Evolutionary conservation across 2,888 invertebrate genomes (phyloP).

Genomic region (Tetanocera ferruginea): DNA sequence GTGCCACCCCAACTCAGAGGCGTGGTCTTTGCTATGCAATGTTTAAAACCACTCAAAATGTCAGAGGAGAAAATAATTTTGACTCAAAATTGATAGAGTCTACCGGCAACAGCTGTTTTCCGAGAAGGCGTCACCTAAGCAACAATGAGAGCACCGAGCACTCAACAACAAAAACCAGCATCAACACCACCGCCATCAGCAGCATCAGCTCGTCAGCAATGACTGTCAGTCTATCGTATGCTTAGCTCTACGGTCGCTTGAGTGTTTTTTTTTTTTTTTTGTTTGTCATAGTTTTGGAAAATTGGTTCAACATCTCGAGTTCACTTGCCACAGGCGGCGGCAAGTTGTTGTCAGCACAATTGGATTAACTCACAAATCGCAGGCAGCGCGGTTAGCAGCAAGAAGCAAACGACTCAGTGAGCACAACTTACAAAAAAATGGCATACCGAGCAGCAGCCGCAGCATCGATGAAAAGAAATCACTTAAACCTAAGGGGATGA

Average conservation of each 20-base stretch:
- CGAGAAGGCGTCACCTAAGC: conserved; percentile 52
- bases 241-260: not conserved
- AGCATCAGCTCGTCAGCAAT: not conserved
- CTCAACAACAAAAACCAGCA: not conserved
- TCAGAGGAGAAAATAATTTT: too few species aligned
- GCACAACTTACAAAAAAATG: not conserved
- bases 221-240: not conserved
- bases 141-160: conserved; percentile 25
- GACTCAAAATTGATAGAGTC: too few species aligned
- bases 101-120: conserved; percentile 48
- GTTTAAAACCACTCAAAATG: too few species aligned
- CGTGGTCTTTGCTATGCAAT: not conserved
- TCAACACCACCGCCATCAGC: not conserved
- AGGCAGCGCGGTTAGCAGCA: not conserved
- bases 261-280: not conserved
- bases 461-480: conserved; percentile 7
- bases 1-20: not conserved
- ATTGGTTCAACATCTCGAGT: conserved; percentile 39
- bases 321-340: conserved; percentile 58
- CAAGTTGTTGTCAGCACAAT: conserved; percentile 50
- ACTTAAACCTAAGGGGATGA: conserved; percentile 6
- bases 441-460: conserved; percentile 17
- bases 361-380: conserved; percentile 50
- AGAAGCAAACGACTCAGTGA: not conserved
- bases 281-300: conserved; percentile 6